Evolutionary conservation across 1,140 invertebrate genomes (phyloP), one percentile per base, ranked within the genome.

Genomic region (Parasteatoda tepidariorum): DNA sequence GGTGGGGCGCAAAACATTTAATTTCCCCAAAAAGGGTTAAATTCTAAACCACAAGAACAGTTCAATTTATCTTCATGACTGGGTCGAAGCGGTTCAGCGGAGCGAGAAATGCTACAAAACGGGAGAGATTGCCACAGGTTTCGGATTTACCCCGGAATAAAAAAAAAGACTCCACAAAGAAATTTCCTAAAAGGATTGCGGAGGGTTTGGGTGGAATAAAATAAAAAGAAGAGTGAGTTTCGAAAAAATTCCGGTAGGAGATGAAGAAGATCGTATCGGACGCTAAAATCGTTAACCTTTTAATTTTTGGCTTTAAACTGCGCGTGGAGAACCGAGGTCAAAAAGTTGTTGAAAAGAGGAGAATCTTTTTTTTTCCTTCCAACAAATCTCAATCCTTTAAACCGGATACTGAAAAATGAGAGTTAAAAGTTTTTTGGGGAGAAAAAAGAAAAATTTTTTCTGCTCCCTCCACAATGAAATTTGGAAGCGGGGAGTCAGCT

Each of bases 371-470:
- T 30, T 30, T 15, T n/a, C 31, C 33, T 41, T n/a, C n/a, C 31
- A 34, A 13, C 38, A 48, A 48, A 48, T 48, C 38, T 48, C 38
- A 48, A 48, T 48, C 38, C 15, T 28, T 6, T 33, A 67, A 67
- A 79, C 75, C 75, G 75, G 75, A 79, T 79, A 79, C 62, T 67
- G 75, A 79, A 79, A 64, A 79, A 79, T 79, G 75, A 79, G 64
- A 76, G 57, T 76, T 64, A 41, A 22, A 59, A 26, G 11, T 64
- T 64, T 31, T 18, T 33, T 31, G 13, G 31, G 57, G 57, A n/a
- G 57, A 22, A 22, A 26, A 64, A 30, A 64, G 15, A 64, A 31
- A 7, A 15, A 64, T 30, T 48, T 48, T 48, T 48, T n/a, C n/a
- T 48, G 38, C 38, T 48, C 38, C 18, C 18, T 48, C 38, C 9